These are phyloP conservation scores for Macquaria ambigua DNA, from an alignment of 2,113 vertebrate species.

Conservation along the genomic window DNA sequence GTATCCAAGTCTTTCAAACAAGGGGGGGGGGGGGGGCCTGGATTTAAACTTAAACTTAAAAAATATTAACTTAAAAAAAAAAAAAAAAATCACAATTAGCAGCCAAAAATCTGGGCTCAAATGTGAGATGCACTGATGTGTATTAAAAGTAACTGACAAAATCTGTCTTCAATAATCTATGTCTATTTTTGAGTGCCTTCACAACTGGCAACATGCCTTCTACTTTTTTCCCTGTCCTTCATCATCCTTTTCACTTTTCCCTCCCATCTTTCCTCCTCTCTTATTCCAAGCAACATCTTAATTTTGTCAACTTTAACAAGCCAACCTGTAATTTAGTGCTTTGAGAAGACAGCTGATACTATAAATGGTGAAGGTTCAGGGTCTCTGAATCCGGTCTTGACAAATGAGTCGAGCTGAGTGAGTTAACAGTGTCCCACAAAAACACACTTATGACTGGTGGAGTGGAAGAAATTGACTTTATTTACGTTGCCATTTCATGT, in stretches of 20 bases:
- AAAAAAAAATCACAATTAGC: no score
- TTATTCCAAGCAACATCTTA: neutral
- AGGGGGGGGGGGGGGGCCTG: no score
- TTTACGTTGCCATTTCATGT: neutral
- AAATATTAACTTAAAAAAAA: neutral
- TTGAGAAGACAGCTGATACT: neutral
- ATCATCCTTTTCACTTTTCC: neutral
- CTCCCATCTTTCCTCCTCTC: no score
- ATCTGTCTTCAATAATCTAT: neutral
- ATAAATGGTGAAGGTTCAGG: neutral
- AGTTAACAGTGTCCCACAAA: neutral
- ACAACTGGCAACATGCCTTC: no score
- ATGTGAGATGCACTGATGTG: no score
- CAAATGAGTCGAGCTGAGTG: neutral
- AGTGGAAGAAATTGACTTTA: neutral
- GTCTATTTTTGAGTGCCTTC: neutral
- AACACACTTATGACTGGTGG: neutral
- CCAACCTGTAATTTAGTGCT: neutral
- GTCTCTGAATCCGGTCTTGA: neutral
- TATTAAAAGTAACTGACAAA: neutral
- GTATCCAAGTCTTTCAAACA: no score
- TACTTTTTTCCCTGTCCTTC: neutral
- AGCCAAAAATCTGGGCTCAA: neutral
- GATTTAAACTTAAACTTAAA: neutral
- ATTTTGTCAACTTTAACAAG: neutral